These are phyloP conservation scores for Drosophila funebris DNA, from an alignment of 1,140 invertebrate species.

Conservation along the genomic window DNA sequence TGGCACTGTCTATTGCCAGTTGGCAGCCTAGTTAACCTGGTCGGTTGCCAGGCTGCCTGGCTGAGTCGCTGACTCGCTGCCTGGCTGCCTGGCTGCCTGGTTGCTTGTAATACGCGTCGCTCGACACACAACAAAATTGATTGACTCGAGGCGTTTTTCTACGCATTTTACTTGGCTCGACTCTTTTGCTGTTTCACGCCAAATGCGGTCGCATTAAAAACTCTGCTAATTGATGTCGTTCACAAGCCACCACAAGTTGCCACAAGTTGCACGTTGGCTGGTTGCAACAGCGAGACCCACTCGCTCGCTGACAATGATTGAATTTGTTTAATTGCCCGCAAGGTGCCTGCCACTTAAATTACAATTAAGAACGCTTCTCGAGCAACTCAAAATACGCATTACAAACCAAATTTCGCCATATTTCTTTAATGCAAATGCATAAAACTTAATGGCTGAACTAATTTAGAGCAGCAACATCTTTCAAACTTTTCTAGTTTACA, in stretches of 20 bases:
- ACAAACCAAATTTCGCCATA: neutral
- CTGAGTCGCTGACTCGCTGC: too few relatives aligned
- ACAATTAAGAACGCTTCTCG: slow-evolving; percentile 54
- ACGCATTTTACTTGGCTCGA: slow-evolving; percentile 55
- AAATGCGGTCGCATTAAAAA: slow-evolving; percentile 75
- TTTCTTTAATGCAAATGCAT: neutral
- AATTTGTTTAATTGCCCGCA: slow-evolving; percentile 57
- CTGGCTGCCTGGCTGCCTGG: neutral
- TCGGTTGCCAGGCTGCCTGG: slow-evolving; percentile 27
- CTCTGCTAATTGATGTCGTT: slow-evolving; percentile 78
- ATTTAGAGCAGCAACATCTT: too few relatives aligned
- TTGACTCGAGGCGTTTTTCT: slow-evolving; percentile 77
- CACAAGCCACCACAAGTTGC: slow-evolving; percentile 49
- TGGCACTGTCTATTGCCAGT: neutral
- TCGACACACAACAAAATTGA: slow-evolving; percentile 59
- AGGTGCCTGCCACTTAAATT: slow-evolving; percentile 26
- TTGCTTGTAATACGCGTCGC: slow-evolving; percentile 37
- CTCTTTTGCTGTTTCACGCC: slow-evolving; percentile 64
- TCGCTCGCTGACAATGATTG: slow-evolving; percentile 39
- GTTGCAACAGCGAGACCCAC: slow-evolving; percentile 23
- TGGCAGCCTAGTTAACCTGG: slow-evolving; percentile 23
- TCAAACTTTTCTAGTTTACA: too few relatives aligned
- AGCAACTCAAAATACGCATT: neutral
- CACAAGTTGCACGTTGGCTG: slow-evolving; percentile 33
- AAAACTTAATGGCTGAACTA: too few relatives aligned